These are phyloP conservation scores for Amphimallon solstitiale DNA, from an alignment of 2,888 invertebrate species.

Conservation along the genomic window DNA sequence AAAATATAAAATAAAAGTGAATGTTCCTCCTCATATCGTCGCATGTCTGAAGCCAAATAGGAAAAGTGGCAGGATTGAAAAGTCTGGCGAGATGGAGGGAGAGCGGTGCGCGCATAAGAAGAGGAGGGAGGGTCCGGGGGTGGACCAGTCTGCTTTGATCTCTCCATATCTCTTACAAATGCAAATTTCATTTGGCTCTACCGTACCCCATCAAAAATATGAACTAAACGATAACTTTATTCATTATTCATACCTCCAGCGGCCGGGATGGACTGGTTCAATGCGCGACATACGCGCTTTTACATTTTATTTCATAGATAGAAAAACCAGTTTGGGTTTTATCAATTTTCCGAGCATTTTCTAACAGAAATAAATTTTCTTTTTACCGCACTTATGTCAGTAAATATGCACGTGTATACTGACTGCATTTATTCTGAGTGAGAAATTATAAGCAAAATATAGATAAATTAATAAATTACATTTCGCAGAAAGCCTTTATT, in stretches of 20 bases:
- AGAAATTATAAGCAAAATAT: no score
- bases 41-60: slow-evolving; percentile 31
- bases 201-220: slow-evolving; percentile 69
- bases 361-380: no score
- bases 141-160: slow-evolving; percentile 61
- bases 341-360: no score
- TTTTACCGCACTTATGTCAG: no score
- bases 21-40: slow-evolving; percentile 8
- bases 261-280: slow-evolving; percentile 42
- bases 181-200: slow-evolving; percentile 66
- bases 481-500: no score
- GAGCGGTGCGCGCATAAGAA: slow-evolving; percentile 29
- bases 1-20: slow-evolving; percentile 12
- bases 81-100: slow-evolving; percentile 27
- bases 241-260: slow-evolving; percentile 70
- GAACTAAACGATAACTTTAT: slow-evolving; percentile 72
- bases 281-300: slow-evolving; percentile 45
- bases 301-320: slow-evolving; percentile 23
- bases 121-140: slow-evolving; percentile 28
- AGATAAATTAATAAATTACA: no score
- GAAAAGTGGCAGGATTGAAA: slow-evolving; percentile 37
- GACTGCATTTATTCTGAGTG: no score
- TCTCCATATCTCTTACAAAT: slow-evolving; percentile 66
- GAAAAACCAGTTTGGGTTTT: no score
- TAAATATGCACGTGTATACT: no score